Base-by-base conservation (phyloP, 2,888 invertebrate species). In the Dicycla oo region DNA sequence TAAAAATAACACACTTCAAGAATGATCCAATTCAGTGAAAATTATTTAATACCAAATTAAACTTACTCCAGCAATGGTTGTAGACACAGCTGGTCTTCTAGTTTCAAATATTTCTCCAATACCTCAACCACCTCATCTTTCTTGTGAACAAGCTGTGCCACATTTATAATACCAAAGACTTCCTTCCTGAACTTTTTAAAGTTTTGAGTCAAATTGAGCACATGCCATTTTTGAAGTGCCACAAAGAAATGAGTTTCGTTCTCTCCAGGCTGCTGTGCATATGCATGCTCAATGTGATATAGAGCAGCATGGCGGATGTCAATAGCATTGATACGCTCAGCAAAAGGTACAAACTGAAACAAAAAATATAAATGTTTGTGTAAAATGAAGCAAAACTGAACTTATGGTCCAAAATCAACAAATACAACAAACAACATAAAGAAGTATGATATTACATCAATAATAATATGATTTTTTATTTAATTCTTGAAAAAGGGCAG, bases 31-130 rank as follows among this genome's bases (percentile, higher is more conserved):
- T 67, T 40, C n/a, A 40, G 13, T 40, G 2, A 40, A 30, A 18
- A n/a, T 11, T 2, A 40, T 40, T 63, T 8, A 63, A 2, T 53
- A 43, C 11, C 3, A 49, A 53, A 45, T 40, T 54, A 72, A 81
- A 97, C 98, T 97, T 96, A 98, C 98, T 99, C 99, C 66, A 99
- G 94, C 81, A 99, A 94, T 10, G 99, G 98, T 88, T 98, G 98
- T 64, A 98, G 91, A 61, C 97, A 98, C 73, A 98, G 91, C 58
- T 97, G 96, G 87, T 98, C 97, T 81, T 97, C 97, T 51, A 97
- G 95, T 67, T 97, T 96, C 69, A 99, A 94, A 93, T 98, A 98
- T 86, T 97, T 97, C 75, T 98, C 93, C 53, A 99, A 92, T 20
- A 97, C 94, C 68, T 97, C 96, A 40, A 98, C 95, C 15, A 99